Conservation (phyloP, 2,113 vertebrate species). For the Tauraco erythrolophus region DNA sequence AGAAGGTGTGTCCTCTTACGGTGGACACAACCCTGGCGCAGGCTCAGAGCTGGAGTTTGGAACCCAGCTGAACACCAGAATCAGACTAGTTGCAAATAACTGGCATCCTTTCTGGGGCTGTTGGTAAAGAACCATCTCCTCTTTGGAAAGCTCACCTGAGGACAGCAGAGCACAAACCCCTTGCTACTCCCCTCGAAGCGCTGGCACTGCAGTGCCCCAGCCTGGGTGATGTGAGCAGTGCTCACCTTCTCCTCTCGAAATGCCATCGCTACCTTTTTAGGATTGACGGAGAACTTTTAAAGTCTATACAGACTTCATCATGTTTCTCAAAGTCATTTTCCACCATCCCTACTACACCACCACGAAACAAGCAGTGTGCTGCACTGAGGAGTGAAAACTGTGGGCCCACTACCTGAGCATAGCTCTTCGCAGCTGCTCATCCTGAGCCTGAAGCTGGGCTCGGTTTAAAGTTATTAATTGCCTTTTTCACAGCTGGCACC, state of each 20-base stretch:
- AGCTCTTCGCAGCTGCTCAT: slow-evolving; percentile 21
- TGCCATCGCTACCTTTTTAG: not conserved
- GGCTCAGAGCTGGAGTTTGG: not conserved
- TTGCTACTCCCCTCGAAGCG: not conserved
- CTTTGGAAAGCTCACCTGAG: not conserved
- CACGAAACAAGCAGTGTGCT: fast-evolving
- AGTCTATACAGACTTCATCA: not conserved
- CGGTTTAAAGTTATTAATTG: slow-evolving; percentile 54
- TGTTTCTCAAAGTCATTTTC: not conserved
- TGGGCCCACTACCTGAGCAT: not conserved
- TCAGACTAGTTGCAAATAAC: not conserved
- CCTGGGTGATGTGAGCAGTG: not conserved
- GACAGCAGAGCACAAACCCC: not conserved
- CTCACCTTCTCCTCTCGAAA: not conserved
- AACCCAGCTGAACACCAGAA: not conserved
- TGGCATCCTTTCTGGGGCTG: not conserved
- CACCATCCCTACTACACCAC: fast-evolving
- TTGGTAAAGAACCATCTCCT: not conserved
- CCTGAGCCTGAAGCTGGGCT: slow-evolving; percentile 10
- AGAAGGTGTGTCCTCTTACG: not conserved
- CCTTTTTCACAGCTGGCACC: slow-evolving; percentile 63
- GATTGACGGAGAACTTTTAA: not conserved
- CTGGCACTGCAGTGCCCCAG: not conserved
- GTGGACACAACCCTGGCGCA: not conserved
- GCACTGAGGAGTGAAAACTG: not conserved